phyloP scores from a whole-genome alignment of 2,797 vertebrate species.

The Sebastes kiyomatsui region DNA sequence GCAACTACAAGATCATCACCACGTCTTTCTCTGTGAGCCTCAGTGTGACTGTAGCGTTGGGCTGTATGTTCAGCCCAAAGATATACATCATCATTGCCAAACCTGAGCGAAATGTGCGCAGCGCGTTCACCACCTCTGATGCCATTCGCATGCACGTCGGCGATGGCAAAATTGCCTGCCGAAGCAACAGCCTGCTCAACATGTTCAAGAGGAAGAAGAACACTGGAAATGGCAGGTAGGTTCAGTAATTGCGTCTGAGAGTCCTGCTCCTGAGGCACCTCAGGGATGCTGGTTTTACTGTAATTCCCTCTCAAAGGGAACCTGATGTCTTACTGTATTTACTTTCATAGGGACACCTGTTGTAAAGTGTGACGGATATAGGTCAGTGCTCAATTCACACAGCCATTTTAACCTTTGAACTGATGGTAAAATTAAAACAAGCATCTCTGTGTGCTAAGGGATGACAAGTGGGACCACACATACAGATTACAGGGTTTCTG shows the following conservation, averaged over 20 bases:
- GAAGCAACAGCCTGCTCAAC: conserved; percentile 95
- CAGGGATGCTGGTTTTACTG: conserved; percentile 75
- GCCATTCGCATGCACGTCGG: conserved; percentile 98
- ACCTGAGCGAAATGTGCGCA: conserved; percentile 95
- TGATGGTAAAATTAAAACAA: conserved; percentile 74
- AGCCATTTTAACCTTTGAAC: conserved; percentile 60
- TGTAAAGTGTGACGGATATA: conserved; percentile 72
- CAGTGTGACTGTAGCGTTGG: conserved; percentile 95
- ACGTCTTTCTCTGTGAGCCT: conserved; percentile 98
- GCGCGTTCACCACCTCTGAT: conserved; percentile 97
- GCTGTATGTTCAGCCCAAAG: conserved; percentile 99
- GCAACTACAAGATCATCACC: conserved; percentile 99
- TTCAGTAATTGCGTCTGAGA: conserved; percentile 70
- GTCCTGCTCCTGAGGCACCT: conserved; percentile 75
- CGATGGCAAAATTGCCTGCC: conserved; percentile 93
- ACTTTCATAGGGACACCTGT: conserved; percentile 71
- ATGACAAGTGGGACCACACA: conserved; percentile 43
- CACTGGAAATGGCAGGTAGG: conserved; percentile 93
- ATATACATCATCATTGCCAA: conserved; percentile 99
- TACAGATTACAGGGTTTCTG: conserved; percentile 46
- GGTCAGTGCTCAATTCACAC: conserved; percentile 77
- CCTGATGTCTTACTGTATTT: conserved; percentile 72
- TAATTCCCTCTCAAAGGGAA: conserved; percentile 61
- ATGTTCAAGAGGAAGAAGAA: conserved; percentile 99
- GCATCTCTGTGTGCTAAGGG: conserved; percentile 76